Conservation (phyloP, 2,888 invertebrate species). For the Metalampra italica region DNA sequence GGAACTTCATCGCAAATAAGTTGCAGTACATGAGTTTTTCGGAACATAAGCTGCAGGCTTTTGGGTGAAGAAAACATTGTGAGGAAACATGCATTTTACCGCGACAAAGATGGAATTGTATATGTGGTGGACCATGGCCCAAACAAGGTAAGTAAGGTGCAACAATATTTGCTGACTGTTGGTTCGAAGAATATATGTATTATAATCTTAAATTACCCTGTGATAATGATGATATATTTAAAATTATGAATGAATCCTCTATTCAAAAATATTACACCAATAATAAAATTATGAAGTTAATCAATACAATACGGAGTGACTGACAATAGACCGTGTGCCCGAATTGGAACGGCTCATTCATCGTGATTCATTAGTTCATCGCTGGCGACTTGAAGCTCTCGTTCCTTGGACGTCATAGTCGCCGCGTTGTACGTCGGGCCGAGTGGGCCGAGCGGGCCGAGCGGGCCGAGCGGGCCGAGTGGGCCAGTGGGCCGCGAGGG, state of each 20-base stretch:
- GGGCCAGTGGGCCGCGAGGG: not conserved
- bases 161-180: too few species aligned
- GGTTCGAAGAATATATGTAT: not conserved
- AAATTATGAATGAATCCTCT: not conserved
- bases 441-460: not conserved
- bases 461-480: not conserved
- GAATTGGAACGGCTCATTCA: too few species aligned
- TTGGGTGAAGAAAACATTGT: too few species aligned
- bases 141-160: too few species aligned
- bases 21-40: too few species aligned
- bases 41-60: too few species aligned
- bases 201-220: too few species aligned
- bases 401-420: not conserved
- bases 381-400: not conserved
- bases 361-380: constrained; percentile 11
- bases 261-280: not conserved
- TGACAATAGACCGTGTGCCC: not conserved
- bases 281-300: not conserved
- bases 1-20: too few species aligned
- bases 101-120: too few species aligned
- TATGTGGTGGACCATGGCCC: too few species aligned
- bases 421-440: not conserved
- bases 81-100: too few species aligned
- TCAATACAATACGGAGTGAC: not conserved
- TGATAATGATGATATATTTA: too few species aligned